Evolutionary conservation across 1,140 invertebrate genomes (phyloP).

Genomic region (Lepidotrigona ventralis): DNA sequence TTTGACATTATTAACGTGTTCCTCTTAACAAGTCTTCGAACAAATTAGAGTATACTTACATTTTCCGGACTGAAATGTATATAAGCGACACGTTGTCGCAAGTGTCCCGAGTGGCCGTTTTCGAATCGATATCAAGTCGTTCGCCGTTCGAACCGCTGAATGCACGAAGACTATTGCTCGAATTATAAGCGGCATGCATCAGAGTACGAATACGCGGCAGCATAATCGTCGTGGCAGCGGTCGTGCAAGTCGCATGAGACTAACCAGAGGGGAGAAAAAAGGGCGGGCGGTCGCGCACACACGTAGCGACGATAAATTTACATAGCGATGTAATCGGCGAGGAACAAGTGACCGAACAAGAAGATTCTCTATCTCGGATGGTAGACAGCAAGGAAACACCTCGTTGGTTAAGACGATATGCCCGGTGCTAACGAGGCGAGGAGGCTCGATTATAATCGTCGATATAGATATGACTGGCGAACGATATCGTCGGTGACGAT

Average conservation of each 20-base stretch:
- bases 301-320: constrained; percentile 77
- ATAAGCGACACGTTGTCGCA: neutral
- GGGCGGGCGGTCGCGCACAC: constrained; percentile 63
- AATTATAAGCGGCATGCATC: neutral
- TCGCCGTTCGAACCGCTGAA: neutral
- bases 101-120: neutral
- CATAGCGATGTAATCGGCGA: constrained; percentile 78
- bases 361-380: constrained; percentile 74
- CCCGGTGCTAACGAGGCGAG: constrained; percentile 72
- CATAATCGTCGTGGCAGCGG: constrained; percentile 43
- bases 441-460: constrained; percentile 62
- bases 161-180: neutral
- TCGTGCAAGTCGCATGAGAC: constrained; percentile 10
- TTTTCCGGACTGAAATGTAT: neutral
- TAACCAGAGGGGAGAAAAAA: constrained; percentile 30
- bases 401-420: constrained; percentile 73
- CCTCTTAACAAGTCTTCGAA: no score
- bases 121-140: neutral
- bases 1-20: no score
- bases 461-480: constrained; percentile 61
- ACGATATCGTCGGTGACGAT: constrained; percentile 38
- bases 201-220: constrained; percentile 13
- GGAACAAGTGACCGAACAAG: constrained; percentile 78
- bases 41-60: no score
- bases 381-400: constrained; percentile 74